Evolutionary conservation across 2,888 invertebrate species (phyloP).

Genomic region (Drosophila borealis): DNA sequence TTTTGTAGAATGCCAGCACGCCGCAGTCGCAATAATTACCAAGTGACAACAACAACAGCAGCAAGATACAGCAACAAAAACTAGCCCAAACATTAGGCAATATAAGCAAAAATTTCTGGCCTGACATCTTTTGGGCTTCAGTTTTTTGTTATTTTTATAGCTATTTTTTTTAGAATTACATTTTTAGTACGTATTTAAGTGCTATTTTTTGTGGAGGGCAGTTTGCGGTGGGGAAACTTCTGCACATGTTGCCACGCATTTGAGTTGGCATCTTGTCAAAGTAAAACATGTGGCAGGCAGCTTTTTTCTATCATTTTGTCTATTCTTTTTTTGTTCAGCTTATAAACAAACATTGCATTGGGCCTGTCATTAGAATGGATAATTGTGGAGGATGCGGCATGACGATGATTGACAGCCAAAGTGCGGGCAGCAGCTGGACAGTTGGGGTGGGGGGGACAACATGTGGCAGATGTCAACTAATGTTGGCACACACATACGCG

Average conservation of each 20-base stretch:
- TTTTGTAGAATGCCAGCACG: conserved; percentile 38
- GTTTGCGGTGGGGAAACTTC: conserved; percentile 24
- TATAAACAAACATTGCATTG: conserved; percentile 63
- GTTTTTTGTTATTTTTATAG: conserved; percentile 24
- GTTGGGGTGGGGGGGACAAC: conserved; percentile 28
- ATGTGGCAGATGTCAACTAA: conserved; percentile 78
- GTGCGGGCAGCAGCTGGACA: conserved; percentile 29
- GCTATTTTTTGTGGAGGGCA: conserved; percentile 39
- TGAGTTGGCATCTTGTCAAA: conserved; percentile 76
- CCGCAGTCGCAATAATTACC: conserved; percentile 47
- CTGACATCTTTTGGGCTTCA: conserved; percentile 56
- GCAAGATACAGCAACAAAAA: conserved; percentile 10
- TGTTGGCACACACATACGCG: conserved; percentile 46
- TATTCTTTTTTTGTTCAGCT: conserved; percentile 23
- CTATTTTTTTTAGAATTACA: conserved; percentile 30
- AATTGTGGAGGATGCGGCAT: conserved; percentile 59
- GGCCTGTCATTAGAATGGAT: conserved; percentile 79
- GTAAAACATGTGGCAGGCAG: conserved; percentile 74
- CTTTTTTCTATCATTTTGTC: conserved; percentile 42
- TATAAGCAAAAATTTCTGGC: conserved; percentile 42
- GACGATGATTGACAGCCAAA: conserved; percentile 52
- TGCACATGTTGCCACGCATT: conserved; percentile 66
- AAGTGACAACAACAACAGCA: conserved; percentile 17
- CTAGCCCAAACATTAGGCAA: conserved; percentile 56
- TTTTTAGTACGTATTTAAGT: conserved; percentile 56